Evolutionary conservation across 1,140 invertebrate species (phyloP), one percentile per base, ranked within the genome.

Genomic region (Atta cephalotes): DNA sequence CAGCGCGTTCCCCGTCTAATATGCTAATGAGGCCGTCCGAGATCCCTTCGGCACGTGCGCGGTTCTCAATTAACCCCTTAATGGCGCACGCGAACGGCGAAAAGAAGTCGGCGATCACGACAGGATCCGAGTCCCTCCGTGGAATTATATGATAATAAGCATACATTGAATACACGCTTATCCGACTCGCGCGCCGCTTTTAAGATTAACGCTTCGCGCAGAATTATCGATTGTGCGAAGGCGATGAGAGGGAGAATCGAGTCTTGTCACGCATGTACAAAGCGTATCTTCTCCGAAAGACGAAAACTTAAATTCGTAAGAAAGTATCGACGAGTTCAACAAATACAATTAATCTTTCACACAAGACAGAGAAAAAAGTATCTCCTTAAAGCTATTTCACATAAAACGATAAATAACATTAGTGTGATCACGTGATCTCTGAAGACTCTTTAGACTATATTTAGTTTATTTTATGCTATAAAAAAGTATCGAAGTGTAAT

Each of bases 61-160:
- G 56, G 9, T 60, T n/a, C 80, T 71, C 80, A 62, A 84, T 84
- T 84, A 84, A 63, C 62, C 80, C 56, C 35, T 76, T 62, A 74
- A 60, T 45, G 16, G 66, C 58, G 88, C 78, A 87, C 86, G 53
- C 82, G 28, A 79, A 45, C 79, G 65, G 35, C 18, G 56, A 76
- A 49, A 51, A 84, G 39, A 35, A 82, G 68, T 82, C 56, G 21
- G 65, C 45, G 62, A 53, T 31, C 71, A 18, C 35, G 65, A 45
- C 21, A n/a, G 35, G 35, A 39, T 49, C 56, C 71, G 77, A 66
- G n/a, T 35, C 5, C 74, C 25, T n/a, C 35, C 39, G 16, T 25
- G 16, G 45, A 72, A 82, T 60, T 71, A 45, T 39, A 21, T n/a
- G 89, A 88, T 90, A 87, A 79, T 80, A 77, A 77, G 72, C 76